Conservation (phyloP, 2,888 invertebrate genomes). For the Flexamia atlantica region DNA sequence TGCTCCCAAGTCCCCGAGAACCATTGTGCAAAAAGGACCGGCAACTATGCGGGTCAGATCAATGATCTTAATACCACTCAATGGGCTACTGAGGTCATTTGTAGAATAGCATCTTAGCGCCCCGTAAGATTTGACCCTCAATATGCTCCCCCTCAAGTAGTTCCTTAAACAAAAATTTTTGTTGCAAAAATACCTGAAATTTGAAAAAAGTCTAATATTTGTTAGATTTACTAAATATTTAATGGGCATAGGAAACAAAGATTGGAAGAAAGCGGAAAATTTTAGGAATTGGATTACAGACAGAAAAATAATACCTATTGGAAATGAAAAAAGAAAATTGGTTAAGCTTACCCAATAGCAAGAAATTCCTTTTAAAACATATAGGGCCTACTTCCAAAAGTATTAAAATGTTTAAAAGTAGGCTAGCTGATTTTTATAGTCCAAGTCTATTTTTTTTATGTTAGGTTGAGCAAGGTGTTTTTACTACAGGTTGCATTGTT, state of each 20-base stretch:
- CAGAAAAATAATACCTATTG: too few relatives aligned
- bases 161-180: background rate
- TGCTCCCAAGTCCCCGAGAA: conserved; percentile 94
- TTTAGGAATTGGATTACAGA: too few relatives aligned
- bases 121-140: background rate
- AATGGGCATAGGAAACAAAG: too few relatives aligned
- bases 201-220: background rate
- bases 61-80: conserved; percentile 84
- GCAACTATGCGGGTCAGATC: conserved; percentile 94
- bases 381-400: too few relatives aligned
- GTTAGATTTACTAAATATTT: too few relatives aligned
- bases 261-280: too few relatives aligned
- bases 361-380: background rate
- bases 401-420: too few relatives aligned
- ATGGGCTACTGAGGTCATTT: conserved; percentile 74
- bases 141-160: background rate
- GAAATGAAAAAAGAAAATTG: background rate
- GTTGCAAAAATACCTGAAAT: conserved; percentile 37
- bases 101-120: background rate
- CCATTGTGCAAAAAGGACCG: conserved; percentile 97
- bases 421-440: too few relatives aligned
- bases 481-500: too few relatives aligned
- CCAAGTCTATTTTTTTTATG: too few relatives aligned
- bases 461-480: too few relatives aligned
- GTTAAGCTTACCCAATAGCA: background rate